Evolutionary conservation across 2,113 vertebrate species (phyloP).

Genomic region (Recurvirostra avosetta): DNA sequence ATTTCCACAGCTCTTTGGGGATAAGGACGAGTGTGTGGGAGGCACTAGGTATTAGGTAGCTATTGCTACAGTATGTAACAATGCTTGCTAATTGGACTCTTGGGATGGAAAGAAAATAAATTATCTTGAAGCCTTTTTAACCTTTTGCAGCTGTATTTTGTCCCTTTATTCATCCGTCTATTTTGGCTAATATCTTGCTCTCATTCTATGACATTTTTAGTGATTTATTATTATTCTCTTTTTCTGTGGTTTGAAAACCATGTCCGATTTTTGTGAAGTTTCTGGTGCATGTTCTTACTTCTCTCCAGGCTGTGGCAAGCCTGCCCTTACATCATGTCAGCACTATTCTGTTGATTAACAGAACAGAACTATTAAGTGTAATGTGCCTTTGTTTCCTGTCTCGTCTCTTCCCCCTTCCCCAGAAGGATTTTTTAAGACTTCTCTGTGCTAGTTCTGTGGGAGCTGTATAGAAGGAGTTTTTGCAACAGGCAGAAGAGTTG

Average conservation of each 20-base stretch:
- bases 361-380: neutral
- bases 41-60: neutral
- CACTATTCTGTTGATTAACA: neutral
- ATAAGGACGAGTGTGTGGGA: neutral
- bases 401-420: neutral
- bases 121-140: neutral
- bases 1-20: neutral
- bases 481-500: neutral
- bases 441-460: neutral
- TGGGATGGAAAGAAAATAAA: neutral
- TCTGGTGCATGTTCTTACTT: neutral
- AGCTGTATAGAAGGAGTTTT: neutral
- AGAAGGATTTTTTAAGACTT: neutral
- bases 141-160: neutral
- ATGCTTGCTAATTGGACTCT: neutral
- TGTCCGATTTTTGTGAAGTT: neutral
- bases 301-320: constrained; percentile 9
- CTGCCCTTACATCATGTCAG: neutral
- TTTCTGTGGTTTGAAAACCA: constrained; percentile 16
- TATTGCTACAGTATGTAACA: neutral
- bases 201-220: neutral
- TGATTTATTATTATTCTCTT: constrained; percentile 26
- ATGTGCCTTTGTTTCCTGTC: neutral
- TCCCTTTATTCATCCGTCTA: neutral
- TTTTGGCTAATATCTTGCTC: neutral